Evolutionary conservation across 2,797 vertebrate genomes (phyloP).

Genomic region (Dendrocincla tyrannina): DNA sequence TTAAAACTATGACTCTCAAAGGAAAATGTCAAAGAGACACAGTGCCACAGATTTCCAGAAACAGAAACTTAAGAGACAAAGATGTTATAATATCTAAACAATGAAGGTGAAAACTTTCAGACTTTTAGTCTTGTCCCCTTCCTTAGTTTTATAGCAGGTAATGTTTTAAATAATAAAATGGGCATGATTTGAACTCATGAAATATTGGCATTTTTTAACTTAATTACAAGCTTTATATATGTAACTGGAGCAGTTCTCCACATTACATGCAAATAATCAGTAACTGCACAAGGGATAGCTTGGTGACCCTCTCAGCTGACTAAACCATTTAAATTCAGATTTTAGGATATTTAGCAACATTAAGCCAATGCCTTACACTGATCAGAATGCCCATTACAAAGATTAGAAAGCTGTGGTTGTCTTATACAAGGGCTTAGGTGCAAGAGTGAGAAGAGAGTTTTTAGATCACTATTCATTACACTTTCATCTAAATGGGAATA

Average conservation of each 20-base stretch:
- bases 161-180: neutral
- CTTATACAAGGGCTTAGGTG: neutral
- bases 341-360: neutral
- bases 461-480: neutral
- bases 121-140: neutral
- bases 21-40: neutral
- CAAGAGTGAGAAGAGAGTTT: neutral
- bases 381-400: neutral
- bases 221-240: neutral
- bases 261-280: neutral
- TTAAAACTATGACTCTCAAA: neutral
- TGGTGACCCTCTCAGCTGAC: neutral
- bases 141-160: neutral
- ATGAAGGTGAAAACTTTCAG: neutral
- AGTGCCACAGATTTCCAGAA: neutral
- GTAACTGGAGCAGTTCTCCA: neutral
- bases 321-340: neutral
- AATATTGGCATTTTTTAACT: neutral
- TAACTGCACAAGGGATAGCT: neutral
- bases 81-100: neutral
- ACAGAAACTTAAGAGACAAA: neutral
- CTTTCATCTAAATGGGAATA: neutral
- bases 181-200: neutral
- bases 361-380: neutral
- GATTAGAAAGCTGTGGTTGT: neutral